Base-by-base conservation (phyloP, 92 coral and sea anemone genomes). In the Phymanthus crucifer region DNA sequence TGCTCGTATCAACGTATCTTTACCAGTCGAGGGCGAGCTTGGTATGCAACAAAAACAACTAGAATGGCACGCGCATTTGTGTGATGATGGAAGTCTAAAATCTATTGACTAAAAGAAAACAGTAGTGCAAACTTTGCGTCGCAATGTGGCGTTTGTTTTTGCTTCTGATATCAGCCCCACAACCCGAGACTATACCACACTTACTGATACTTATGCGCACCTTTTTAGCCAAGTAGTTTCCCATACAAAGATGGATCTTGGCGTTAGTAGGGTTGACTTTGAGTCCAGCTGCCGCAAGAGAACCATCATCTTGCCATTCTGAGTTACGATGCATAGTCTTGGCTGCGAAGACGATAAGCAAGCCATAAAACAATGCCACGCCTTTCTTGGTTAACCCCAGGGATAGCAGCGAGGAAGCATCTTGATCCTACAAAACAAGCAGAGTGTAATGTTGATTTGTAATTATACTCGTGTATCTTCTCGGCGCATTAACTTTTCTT, bases 181-280 rank as follows among this genome's bases (percentile, higher is more conserved):
- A 57, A 26, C 6, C 9, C 17, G 66, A 19, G 0, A 65, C 70
- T 26, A 21, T 32, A 9, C 26, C 5, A 65, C 8, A 34, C 13
- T 9, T 0, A 7, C 19, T 24, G 40, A 16, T 38, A n/a, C 50
- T 3, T 69, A 40, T 5, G 23, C 84, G 26, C 46, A 92, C 97
- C 97, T 84, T 87, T 27, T 78, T 73, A 12, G 97, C 97, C 31
- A 92, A 56, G 83, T 84, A 84, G 79, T 92, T 92, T 4, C 89
- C 97, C 84, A 92, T 81, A 24, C 87, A 87, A 26, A 87, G 77
- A 36, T 90, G 90, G 23, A 93, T 91, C 88, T 93, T 93, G 17
- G 98, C 98, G 78, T 93, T 93, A 2, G 78, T 71, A 21, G 95
- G 95, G 76, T 89, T 91, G 2, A 86, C 84, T 70, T 75, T 84